phyloP scores from a whole-genome alignment of 2,888 invertebrate species.

The Boloria euphrosyne region DNA sequence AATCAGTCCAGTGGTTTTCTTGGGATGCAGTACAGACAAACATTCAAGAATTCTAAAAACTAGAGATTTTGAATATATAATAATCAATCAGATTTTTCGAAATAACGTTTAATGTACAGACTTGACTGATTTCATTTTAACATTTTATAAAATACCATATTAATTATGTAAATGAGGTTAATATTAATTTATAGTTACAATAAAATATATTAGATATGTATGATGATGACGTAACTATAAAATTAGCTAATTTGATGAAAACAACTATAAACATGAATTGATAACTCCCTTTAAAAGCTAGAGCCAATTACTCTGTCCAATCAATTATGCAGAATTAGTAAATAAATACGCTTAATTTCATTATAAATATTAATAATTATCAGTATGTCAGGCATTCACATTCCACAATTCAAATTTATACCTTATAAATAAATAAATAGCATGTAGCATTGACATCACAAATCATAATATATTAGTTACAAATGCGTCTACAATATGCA shows the following conservation, averaged over 20 bases:
- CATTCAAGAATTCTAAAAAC: no score
- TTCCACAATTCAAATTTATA: conserved; percentile 1
- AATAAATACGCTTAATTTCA: neutral
- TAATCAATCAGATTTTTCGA: no score
- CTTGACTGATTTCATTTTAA: no score
- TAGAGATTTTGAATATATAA: no score
- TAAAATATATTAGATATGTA: no score
- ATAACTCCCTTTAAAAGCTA: neutral
- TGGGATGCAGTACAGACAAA: no score
- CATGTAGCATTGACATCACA: neutral
- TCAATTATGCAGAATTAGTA: neutral
- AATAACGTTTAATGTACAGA: no score
- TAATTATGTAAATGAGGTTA: no score
- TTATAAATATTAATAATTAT: conserved; percentile 14
- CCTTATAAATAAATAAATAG: conserved; percentile 6
- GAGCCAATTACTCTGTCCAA: neutral
- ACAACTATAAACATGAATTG: neutral
- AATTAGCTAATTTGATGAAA: neutral
- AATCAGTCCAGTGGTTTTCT: no score
- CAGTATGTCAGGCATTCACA: neutral
- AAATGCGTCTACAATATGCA: conserved; percentile 22
- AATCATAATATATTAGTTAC: conserved; percentile 7
- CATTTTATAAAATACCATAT: no score
- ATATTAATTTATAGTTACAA: no score
- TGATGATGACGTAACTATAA: no score